Base-by-base conservation (phyloP, 2,113 vertebrate species). In the Labrus mixtus region DNA sequence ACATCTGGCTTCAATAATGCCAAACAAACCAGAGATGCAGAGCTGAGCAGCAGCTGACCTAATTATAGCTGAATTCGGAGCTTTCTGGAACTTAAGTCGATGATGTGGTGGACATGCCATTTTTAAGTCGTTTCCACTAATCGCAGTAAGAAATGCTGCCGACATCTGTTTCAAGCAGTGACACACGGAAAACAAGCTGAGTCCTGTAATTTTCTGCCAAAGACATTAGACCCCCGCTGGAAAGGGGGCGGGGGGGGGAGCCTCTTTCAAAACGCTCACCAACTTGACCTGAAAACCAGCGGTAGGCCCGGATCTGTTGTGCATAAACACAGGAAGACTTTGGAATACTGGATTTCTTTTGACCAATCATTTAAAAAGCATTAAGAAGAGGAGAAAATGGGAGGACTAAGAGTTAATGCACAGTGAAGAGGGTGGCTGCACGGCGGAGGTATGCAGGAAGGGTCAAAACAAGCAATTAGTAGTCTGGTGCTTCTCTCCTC, bases 31-130 rank as follows among this genome's bases (percentile, higher is more conserved):
- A 39, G 10, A 45, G 55, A 74, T 17, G 17, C 41, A 73, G 45
- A 61, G 73, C 73, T 73, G 68, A 90, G 85, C 68, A 86, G 82
- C 79, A 82, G 76, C 55, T 87, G 88, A 89, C 90, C 85, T 82
- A 89, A 87, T 89, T 91, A 88, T 78, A 51, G 41, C 36, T 57
- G 74, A 81, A 82, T 88, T 51, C 69, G 8, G 68, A 81, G 82
- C 68, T 81, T 77, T 75, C 33, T 12, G 3, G 25, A 83, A 84
- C 60, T 61, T 85, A 87, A 87, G 82, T 81, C 19, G 15, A 68
- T 65, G 15, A 68, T 65, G 16, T 69, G 73, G 67, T 12, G 16
- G 70, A 73, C 69, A 41, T 64, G 84, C 48, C 37, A 53, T 76
- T 86, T 83, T 86, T 57, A 88, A 84, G 81, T 77, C 58, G 55